Evolutionary conservation across 1,140 invertebrate species (phyloP).

Genomic region (Dolichoris vasculosae): DNA sequence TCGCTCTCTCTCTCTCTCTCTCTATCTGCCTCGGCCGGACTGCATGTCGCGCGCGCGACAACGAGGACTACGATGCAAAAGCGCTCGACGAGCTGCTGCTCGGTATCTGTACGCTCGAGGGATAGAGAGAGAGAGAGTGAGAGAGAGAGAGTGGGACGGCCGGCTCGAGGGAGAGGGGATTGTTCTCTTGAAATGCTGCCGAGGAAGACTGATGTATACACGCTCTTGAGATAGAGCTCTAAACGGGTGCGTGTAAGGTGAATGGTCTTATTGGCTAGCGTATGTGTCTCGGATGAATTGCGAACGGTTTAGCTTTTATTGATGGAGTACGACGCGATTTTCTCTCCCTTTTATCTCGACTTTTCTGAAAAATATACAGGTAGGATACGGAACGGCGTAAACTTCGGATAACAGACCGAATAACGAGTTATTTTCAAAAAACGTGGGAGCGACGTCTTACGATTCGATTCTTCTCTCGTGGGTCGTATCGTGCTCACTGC

Average conservation of each 20-base stretch:
- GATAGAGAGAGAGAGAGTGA: neutral
- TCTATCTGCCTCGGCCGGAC: neutral
- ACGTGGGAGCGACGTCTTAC: neutral
- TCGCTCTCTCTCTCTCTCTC: neutral
- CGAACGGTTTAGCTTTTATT: constrained; percentile 10
- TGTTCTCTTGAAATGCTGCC: constrained; percentile 15
- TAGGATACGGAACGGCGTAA: neutral
- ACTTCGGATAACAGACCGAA: neutral
- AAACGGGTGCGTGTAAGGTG: constrained; percentile 28
- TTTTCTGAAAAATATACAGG: constrained; percentile 22
- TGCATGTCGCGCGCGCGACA: neutral
- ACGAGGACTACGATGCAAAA: neutral
- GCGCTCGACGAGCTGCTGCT: neutral
- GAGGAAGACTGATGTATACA: constrained; percentile 14
- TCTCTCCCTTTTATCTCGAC: neutral
- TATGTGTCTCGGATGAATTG: constrained; percentile 4
- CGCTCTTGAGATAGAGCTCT: constrained; percentile 19
- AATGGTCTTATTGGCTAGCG: constrained; percentile 18
- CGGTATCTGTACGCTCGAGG: neutral
- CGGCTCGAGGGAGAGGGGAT: neutral
- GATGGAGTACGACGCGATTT: constrained; percentile 6
- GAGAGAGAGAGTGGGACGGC: neutral
- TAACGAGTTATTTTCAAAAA: constrained; percentile 7
- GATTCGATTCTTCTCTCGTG: neutral
- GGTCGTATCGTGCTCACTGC: neutral